Evolutionary conservation across 2,113 vertebrate genomes (phyloP), one percentile per base, ranked within the genome.

Genomic region (Vimba vimba): DNA sequence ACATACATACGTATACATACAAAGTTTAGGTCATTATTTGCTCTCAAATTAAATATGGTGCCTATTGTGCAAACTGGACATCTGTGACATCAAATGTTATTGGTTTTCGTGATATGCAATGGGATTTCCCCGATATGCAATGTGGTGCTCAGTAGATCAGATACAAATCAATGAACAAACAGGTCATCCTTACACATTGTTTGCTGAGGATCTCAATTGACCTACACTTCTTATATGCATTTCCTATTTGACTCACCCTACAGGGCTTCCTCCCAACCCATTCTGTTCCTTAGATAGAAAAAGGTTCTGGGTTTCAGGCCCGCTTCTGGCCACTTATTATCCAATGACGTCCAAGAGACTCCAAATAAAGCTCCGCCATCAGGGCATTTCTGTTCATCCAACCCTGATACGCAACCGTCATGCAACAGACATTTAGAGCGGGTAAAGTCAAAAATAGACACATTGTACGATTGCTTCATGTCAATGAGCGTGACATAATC

Each of bases 141-240:
- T 59, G 68, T 80, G 6, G 50, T 74, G 36, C 55, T 59, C 52
- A 84, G 66, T 30, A 45, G 33, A 33, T 74, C 69, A 47, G 45
- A 50, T 57, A 39, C 84, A 60, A 64, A 86, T 45, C 81, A 33
- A 86, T 82, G 60, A 25, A 68, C 87, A 69, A 91, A 78, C 47
- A 86, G 84, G 86, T 76, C 64, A 88, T 23, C 89, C 45, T 82
- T 77, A 59, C 55, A 50, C n/a, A 47, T 82, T 83, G 25, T 39
- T 71, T 73, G 13, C 30, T 27, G 77, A 84, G 74, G 50, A 57
- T 50, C 64, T 77, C n/a, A 43, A 90, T 83, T 92, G 85, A 15
- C 25, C 12, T 21, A 64, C 13, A 2, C 15, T 64, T 23, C 59
- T 73, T 25, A 30, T n/a, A 43, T 82, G 52, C 86, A 86, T 47